Evolutionary conservation across 1,140 invertebrate species (phyloP), one percentile per base, ranked within the genome.

Genomic region (Drosophila ogumai): DNA sequence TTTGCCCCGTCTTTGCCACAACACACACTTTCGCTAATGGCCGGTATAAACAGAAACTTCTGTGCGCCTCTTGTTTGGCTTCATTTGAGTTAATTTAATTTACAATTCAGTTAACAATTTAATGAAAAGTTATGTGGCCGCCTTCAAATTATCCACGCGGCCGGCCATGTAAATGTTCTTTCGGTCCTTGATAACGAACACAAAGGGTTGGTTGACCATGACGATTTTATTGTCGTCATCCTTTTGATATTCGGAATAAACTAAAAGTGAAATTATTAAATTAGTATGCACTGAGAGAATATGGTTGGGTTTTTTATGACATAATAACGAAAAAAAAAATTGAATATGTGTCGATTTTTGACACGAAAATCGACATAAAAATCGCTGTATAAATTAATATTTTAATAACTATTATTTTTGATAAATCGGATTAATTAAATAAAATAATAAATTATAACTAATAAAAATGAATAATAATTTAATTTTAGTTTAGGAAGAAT

Each of bases 21-120:
- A 40, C 36, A 9, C 19, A 41, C 38, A 12, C 28, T 19, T 22
- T n/a, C 17, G 40, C 74, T 82, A 82, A 82, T 82, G 73, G 67
- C 66, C 50, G 46, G 66, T 44, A 84, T 84, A 84, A 84, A 52
- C 57, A 72, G 63, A 36, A 54, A 54, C 50, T 55, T 54, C 25
- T 15, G 32, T 50, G 31, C 34, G 46, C 28, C 40, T 57, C n/a
- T 57, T 54, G 58, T 71, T 55, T 69, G 47, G 15, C 44, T 64
- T 59, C 43, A 47, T 41, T 61, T 25, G 50, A 68, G 65, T 72
- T 79, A 75, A 82, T 79, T 71, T 84, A 79, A 77, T 76, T 65
- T 80, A 66, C 82, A 84, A 67, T 67, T 54, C 32, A 38, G 22
- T 65, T 49, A 63, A 34, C 25, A 25, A 25, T 3, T 8, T 0